Conservation (phyloP, 2,797 vertebrate genomes). For the Chaunax sp. region DNA sequence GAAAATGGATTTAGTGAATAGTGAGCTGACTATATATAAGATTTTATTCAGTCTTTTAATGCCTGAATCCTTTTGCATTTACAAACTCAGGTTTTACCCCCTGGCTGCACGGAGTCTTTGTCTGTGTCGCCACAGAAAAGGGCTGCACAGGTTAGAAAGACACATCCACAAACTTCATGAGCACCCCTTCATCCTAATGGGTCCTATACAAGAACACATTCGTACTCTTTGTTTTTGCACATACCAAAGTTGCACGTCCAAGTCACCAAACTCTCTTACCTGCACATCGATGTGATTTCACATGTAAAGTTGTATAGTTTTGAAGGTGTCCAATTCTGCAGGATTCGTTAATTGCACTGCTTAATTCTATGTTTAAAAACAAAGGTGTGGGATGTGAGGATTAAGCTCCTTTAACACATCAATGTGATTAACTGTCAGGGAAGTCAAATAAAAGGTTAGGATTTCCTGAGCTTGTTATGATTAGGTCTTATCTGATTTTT, state of each 20-base stretch:
- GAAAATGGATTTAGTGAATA: slow-evolving; percentile 69
- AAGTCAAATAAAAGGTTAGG: slow-evolving; percentile 11
- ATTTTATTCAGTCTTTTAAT: slow-evolving; percentile 51
- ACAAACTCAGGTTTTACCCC: slow-evolving; percentile 41
- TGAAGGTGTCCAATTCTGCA: slow-evolving; percentile 24
- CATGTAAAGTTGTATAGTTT: background rate
- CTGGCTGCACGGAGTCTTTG: slow-evolving; percentile 15
- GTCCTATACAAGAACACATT: background rate
- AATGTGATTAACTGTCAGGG: slow-evolving; percentile 52
- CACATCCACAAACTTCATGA: background rate
- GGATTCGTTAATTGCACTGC: slow-evolving; percentile 42
- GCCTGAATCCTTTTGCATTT: slow-evolving; percentile 59
- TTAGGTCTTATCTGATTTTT: background rate
- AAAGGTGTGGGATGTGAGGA: slow-evolving; percentile 46
- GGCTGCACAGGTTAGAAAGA: background rate
- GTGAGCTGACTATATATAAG: slow-evolving; percentile 54
- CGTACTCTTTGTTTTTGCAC: background rate
- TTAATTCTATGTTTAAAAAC: slow-evolving; percentile 38
- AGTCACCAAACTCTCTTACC: too few relatives aligned
- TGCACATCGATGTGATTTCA: too few relatives aligned
- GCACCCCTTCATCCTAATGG: background rate
- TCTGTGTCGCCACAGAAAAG: background rate
- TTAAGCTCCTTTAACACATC: slow-evolving; percentile 48
- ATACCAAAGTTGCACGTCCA: too few relatives aligned
- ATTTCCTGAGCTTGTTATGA: slow-evolving; percentile 21